Evolutionary conservation across 1,140 invertebrate genomes (phyloP), one percentile per base, ranked within the genome.

Genomic region (Physella acuta): DNA sequence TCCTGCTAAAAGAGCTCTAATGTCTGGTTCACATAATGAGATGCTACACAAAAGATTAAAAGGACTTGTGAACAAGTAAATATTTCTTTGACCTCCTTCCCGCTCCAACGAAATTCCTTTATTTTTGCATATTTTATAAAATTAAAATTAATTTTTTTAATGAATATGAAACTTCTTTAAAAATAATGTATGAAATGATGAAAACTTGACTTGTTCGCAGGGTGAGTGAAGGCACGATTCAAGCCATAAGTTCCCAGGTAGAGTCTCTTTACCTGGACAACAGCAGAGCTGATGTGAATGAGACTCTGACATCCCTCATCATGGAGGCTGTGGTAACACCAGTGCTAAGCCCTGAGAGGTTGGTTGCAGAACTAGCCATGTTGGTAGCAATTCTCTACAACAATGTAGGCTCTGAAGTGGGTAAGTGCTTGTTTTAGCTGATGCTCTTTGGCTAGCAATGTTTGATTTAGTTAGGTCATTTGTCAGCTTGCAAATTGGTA

Each of bases 321-420:
- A 78, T 89, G 8, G 91, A 92, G 65, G 89, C 91, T 0, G 76
- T 93, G 65, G 76, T 94, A 49, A 78, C 87, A 0, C 76, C 85
- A 20, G 85, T 89, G 0, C 75, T 89, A 20, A 90, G 90, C 30
- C 91, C 94, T 1, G 92, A 94, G 76, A 84, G 93, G 37, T 87
- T 97, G 73, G 85, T 94, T 0, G 89, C 92, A 55, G 95, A 97
- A 79, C 90, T 95, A 79, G 89, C 91, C 59, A 89, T 95, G 77
- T 82, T 97, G 0, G 86, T 97, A 24, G 88, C 92, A 0, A 88
- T 94, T 67, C 83, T 97, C 8, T 94, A 97, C 85, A 92, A 92
- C 0, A 97, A 97, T 86, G 88, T 97, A 71, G 95, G 93, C 24
- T 90, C 88, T 26, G 94, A 97, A 90, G 89, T 97, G 62, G 94